phyloP scores from a whole-genome alignment of 2,888 invertebrate species.

The Cosmia pyralina region DNA sequence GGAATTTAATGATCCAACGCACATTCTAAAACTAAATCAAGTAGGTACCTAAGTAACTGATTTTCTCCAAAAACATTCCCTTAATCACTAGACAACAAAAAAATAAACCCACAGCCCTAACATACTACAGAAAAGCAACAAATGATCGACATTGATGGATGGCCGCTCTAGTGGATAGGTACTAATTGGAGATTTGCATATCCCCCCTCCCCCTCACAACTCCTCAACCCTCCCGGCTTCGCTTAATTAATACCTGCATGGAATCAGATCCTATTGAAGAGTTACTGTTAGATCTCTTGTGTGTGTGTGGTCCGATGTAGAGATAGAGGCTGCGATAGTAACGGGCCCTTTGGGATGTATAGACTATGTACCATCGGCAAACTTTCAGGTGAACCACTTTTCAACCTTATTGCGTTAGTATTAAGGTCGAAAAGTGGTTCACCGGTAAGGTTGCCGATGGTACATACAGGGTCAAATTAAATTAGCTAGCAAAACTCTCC shows the following conservation, averaged over 20 bases:
- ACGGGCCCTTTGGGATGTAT: slow-evolving; percentile 20
- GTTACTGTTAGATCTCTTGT: slow-evolving; percentile 45
- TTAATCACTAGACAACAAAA: neutral
- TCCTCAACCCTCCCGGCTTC: slow-evolving; percentile 20
- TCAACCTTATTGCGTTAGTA: no score
- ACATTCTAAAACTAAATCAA: no score
- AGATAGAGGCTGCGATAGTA: slow-evolving; percentile 13
- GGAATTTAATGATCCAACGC: no score
- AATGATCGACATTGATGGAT: slow-evolving; percentile 75
- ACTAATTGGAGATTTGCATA: slow-evolving; percentile 83
- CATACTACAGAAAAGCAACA: slow-evolving; percentile 44
- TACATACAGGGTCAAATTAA: neutral
- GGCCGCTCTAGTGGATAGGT: slow-evolving; percentile 64
- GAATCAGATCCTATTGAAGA: slow-evolving; percentile 54
- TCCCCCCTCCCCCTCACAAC: slow-evolving; percentile 55
- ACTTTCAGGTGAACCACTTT: no score
- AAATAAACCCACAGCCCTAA: slow-evolving; percentile 46
- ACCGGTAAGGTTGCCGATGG: no score
- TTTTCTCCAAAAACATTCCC: neutral
- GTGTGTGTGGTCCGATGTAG: slow-evolving; percentile 48
- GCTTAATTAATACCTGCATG: slow-evolving; percentile 58
- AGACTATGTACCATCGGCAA: no score
- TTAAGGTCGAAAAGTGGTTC: no score
- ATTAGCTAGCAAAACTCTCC: no score
- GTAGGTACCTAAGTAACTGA: no score